Percentiles rank a stretch among this genome's conserved stretches.
These are phyloP conservation scores for Meta bourneti DNA, from an alignment of 2,888 invertebrate species.

Conservation along the genomic window DNA sequence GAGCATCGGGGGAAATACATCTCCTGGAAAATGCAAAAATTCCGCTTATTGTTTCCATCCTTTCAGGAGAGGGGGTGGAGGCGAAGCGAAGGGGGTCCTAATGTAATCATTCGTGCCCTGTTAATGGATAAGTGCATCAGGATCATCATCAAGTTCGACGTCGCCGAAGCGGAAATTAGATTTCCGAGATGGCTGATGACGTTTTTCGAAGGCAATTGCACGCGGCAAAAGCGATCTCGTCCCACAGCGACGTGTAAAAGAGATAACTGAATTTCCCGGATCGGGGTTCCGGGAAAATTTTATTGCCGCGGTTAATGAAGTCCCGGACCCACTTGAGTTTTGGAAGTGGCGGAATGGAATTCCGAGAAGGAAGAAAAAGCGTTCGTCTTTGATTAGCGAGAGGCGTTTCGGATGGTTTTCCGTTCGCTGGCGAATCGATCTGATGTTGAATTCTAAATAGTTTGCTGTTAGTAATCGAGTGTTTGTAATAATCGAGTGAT, in stretches of 20 bases:
- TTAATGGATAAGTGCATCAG: conserved; percentile 68
- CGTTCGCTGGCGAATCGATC: no score
- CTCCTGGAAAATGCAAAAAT: neutral
- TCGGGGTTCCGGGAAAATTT: neutral
- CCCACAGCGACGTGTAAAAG: no score
- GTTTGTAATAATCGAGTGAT: no score
- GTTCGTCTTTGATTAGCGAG: neutral
- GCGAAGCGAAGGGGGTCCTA: conserved; percentile 21
- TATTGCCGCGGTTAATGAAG: neutral
- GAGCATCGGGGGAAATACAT: neutral
- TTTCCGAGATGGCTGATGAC: conserved; percentile 31
- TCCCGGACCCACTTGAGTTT: neutral
- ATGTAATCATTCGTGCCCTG: conserved; percentile 60
- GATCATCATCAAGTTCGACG: conserved; percentile 55
- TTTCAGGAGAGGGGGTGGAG: neutral
- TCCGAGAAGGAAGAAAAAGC: neutral
- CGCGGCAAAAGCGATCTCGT: neutral
- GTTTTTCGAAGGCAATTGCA: conserved; percentile 44
- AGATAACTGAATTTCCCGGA: neutral
- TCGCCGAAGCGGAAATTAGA: conserved; percentile 66
- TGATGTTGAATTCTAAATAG: no score
- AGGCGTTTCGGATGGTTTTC: no score
- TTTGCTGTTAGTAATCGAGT: no score
- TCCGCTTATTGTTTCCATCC: neutral
- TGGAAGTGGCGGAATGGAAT: no score